phyloP scores from a whole-genome alignment of 2,888 invertebrate genomes.

The Caenorhabditis sinica region DNA sequence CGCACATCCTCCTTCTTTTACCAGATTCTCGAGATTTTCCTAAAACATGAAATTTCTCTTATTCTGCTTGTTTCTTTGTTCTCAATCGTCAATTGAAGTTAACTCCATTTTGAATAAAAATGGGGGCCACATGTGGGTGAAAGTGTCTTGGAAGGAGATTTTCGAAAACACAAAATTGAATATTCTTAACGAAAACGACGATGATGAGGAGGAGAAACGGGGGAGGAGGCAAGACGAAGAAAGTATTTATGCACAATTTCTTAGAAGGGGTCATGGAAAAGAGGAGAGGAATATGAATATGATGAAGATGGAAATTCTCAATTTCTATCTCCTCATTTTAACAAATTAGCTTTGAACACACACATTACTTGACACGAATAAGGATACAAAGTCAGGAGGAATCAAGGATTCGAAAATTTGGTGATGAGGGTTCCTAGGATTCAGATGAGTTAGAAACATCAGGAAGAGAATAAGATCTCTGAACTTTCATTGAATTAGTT shows the following conservation, averaged over 20 bases:
- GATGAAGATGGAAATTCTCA: conserved; percentile 39
- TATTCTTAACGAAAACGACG: conserved; percentile 39
- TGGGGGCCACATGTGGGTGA: conserved; percentile 48
- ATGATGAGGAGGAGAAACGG: not conserved
- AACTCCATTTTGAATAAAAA: conserved; percentile 37
- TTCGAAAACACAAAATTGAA: conserved; percentile 62
- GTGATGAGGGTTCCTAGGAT: too few species aligned
- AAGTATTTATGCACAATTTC: conserved; percentile 46
- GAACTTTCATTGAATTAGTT: too few species aligned
- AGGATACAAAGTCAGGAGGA: not conserved
- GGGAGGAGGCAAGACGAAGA: not conserved
- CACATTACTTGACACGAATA: not conserved
- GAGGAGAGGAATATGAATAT: conserved; percentile 32
- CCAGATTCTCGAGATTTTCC: not conserved
- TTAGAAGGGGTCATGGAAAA: conserved; percentile 4
- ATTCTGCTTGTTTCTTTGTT: not conserved
- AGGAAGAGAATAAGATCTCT: too few species aligned
- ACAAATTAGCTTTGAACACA: conserved; percentile 52
- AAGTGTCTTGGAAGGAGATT: conserved; percentile 25
- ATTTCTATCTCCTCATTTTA: conserved; percentile 22
- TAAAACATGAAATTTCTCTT: not conserved
- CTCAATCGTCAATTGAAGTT: conserved; percentile 5
- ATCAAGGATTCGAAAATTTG: not conserved
- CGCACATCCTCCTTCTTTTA: not conserved
- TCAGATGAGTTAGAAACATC: too few species aligned